These are phyloP conservation scores for Phengaris arion DNA, from an alignment of 2,888 invertebrate species.

Conservation along the genomic window DNA sequence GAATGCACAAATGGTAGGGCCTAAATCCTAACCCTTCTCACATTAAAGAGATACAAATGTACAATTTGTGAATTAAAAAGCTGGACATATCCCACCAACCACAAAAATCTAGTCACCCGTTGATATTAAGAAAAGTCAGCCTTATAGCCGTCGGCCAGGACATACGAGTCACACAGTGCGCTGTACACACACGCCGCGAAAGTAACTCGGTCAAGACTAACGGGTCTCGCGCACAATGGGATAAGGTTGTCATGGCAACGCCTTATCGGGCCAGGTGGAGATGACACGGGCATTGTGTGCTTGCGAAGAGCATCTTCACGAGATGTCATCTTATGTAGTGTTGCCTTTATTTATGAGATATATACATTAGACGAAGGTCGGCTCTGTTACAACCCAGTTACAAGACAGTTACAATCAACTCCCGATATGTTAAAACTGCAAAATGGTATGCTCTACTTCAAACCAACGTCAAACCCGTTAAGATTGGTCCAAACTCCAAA, in stretches of 20 bases:
- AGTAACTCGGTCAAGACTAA: slow-evolving; percentile 57
- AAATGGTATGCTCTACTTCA: too few relatives aligned
- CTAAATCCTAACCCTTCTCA: too few relatives aligned
- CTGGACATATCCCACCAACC: neutral
- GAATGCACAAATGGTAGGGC: too few relatives aligned
- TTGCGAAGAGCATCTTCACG: neutral
- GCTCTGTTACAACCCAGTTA: too few relatives aligned
- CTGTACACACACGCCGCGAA: slow-evolving; percentile 39
- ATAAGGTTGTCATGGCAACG: slow-evolving; percentile 16
- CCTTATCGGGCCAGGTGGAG: neutral
- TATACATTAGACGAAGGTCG: too few relatives aligned
- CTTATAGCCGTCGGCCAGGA: slow-evolving; percentile 25
- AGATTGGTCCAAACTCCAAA: too few relatives aligned
- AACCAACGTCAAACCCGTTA: too few relatives aligned
- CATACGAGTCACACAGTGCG: slow-evolving; percentile 18
- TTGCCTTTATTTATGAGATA: too few relatives aligned
- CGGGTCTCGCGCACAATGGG: slow-evolving; percentile 34
- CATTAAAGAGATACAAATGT: too few relatives aligned
- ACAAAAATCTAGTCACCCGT: neutral
- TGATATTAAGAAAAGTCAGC: slow-evolving; percentile 29
- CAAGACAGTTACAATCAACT: too few relatives aligned
- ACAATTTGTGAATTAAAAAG: neutral
- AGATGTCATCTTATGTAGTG: neutral
- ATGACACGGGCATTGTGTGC: neutral
- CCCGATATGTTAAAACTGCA: too few relatives aligned